Evolutionary conservation across 2,113 vertebrate species (phyloP).

Genomic region (Thomomys bottae): DNA sequence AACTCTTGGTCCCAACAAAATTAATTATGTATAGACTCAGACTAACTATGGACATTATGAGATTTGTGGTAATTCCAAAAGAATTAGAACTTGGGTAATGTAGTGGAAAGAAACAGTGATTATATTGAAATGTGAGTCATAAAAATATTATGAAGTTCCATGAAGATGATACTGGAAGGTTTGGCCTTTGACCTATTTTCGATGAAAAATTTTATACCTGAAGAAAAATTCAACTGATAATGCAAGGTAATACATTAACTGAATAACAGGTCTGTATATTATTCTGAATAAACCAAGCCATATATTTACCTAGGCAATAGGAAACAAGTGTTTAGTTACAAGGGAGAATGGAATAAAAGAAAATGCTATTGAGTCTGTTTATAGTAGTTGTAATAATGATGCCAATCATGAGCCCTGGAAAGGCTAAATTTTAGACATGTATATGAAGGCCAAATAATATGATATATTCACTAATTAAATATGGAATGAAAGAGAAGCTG

Average conservation of each 20-base stretch:
- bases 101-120: neutral
- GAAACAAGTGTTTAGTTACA: neutral
- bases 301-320: neutral
- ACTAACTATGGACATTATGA: neutral
- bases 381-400: neutral
- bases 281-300: neutral
- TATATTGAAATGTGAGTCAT: neutral
- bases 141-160: neutral
- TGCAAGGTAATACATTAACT: rapidly evolving
- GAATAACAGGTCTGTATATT: neutral
- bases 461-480: neutral
- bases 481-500: neutral
- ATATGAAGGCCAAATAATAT: neutral
- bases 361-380: neutral
- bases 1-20: too few relatives aligned
- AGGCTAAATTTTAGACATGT: neutral
- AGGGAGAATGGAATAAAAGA: neutral
- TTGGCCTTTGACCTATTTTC: neutral
- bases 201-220: neutral
- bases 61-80: neutral
- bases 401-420: neutral
- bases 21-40: neutral
- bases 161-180: neutral
- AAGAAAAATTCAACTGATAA: neutral
- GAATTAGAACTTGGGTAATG: neutral